Evolutionary conservation across 2,113 vertebrate species (phyloP).

Genomic region (Gobio gobio): DNA sequence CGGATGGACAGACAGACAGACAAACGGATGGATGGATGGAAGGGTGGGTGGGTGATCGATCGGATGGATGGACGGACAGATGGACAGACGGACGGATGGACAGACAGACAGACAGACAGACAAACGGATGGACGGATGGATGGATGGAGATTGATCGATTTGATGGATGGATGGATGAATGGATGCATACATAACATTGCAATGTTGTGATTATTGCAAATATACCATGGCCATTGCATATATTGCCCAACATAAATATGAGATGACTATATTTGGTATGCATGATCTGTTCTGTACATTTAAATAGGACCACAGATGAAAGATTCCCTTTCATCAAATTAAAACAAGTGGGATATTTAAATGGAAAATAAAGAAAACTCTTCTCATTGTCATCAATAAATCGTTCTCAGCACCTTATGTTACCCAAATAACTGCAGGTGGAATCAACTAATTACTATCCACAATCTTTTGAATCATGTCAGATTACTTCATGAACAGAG

Average conservation of each 20-base stretch:
- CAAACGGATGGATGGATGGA: no score
- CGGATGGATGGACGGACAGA: no score
- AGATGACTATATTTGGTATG: not conserved
- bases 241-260: not conserved
- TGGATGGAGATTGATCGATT: no score
- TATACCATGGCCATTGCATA: no score
- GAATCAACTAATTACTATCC: conserved; percentile 48
- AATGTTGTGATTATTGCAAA: no score
- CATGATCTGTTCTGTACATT: not conserved
- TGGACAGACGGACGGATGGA: no score
- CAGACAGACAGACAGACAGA: no score
- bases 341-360: not conserved
- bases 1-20: no score
- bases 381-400: conserved; percentile 32
- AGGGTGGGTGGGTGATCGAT: no score
- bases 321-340: not conserved
- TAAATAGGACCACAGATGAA: not conserved
- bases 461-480: conserved; percentile 26
- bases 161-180: no score
- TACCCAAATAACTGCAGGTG: conserved; percentile 26
- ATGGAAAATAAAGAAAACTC: conserved; percentile 20
- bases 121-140: no score
- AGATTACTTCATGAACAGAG: conserved; percentile 24
- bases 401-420: conserved; percentile 38
- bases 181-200: no score